Percentiles rank a stretch among this genome's conserved stretches.
Conservation (phyloP, 2,113 vertebrate genomes). For the Cyphomyrus discorhynchus region DNA sequence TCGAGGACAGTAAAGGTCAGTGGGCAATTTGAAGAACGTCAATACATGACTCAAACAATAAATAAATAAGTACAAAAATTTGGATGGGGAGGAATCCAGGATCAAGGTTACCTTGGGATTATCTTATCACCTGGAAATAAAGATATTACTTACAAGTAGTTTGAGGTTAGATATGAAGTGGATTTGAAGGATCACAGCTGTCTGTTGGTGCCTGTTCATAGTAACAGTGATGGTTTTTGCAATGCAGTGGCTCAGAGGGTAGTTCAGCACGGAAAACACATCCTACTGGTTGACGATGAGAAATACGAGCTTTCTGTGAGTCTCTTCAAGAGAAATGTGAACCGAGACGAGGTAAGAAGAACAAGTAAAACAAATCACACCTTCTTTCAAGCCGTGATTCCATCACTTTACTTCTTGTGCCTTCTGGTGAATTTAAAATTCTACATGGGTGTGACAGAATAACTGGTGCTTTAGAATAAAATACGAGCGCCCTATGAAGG, state of each 20-base stretch:
- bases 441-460: neutral
- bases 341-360: constrained; percentile 62
- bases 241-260: constrained; percentile 64
- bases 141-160: neutral
- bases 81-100: neutral
- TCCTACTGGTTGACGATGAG: constrained; percentile 53
- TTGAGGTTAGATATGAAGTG: neutral
- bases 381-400: neutral
- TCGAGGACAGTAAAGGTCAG: constrained; percentile 70
- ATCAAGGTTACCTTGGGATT: neutral
- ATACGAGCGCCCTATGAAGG: neutral
- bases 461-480: neutral
- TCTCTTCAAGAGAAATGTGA: constrained; percentile 29
- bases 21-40: neutral
- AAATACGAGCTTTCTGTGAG: constrained; percentile 56
- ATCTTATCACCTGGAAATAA: neutral
- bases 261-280: constrained; percentile 49
- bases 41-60: neutral
- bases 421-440: neutral
- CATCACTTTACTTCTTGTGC: neutral
- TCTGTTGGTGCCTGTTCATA: neutral
- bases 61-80: neutral
- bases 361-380: neutral
- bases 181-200: neutral
- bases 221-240: constrained; percentile 41